Conservation (phyloP, 2,797 vertebrate genomes). For the Taeniopygia guttata region DNA sequence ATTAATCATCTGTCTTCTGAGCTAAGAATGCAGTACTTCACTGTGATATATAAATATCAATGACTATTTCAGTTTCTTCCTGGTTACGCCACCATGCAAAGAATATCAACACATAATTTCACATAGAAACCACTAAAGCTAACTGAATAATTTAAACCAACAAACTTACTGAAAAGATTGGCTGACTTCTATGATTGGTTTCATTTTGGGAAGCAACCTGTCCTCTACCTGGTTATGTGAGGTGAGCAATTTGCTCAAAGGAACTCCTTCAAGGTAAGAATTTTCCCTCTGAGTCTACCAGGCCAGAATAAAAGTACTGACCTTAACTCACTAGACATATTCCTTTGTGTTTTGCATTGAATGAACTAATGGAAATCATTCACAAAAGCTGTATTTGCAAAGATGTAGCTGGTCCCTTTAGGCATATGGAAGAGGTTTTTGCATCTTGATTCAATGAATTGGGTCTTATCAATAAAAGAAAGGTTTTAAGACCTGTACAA, state of each 20-base stretch:
- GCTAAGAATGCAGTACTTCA: constrained; percentile 2
- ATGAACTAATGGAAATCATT: neutral
- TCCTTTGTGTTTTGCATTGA: neutral
- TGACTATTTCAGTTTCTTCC: constrained; percentile 16
- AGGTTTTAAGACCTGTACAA: neutral
- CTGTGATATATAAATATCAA: neutral
- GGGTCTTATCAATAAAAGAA: neutral
- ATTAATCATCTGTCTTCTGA: constrained; percentile 21
- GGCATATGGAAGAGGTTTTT: neutral
- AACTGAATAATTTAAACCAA: neutral
- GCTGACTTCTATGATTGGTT: neutral
- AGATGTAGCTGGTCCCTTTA: neutral
- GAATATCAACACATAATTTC: neutral
- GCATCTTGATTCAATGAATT: fast-evolving
- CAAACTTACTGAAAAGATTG: neutral
- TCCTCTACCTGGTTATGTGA: neutral
- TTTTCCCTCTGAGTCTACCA: neutral
- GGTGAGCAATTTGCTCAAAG: neutral
- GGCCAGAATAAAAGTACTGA: neutral
- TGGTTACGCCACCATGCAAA: neutral
- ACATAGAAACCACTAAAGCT: neutral
- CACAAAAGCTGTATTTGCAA: neutral
- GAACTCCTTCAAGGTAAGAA: neutral
- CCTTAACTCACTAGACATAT: neutral
- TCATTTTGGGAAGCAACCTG: neutral